phyloP scores from a whole-genome alignment of 2,888 invertebrate genomes.

The Acleris emargana region DNA sequence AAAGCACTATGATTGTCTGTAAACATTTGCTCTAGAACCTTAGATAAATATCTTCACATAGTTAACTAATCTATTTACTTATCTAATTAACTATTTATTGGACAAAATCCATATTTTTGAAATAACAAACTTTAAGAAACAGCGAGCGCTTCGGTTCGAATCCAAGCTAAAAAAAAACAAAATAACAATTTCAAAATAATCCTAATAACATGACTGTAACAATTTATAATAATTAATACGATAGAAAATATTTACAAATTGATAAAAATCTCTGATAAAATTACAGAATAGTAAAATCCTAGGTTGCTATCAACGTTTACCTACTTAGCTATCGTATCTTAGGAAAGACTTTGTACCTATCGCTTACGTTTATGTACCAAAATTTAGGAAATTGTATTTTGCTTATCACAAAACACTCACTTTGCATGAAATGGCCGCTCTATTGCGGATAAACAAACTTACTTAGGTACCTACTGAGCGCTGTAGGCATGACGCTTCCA shows the following conservation, averaged over 20 bases:
- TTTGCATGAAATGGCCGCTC: constrained; percentile 10
- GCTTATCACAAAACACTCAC: constrained; percentile 16
- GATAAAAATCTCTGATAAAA: constrained; percentile 32
- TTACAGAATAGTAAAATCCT: constrained; percentile 32
- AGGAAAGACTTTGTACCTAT: constrained; percentile 31
- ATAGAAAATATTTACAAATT: constrained; percentile 36
- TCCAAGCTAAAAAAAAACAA: constrained; percentile 23
- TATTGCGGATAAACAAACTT: constrained; percentile 5
- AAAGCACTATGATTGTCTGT: not conserved
- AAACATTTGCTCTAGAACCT: not conserved
- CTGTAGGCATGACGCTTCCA: too few relatives aligned
- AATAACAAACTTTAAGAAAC: constrained; percentile 21
- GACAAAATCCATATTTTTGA: constrained; percentile 18
- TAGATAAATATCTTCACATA: not conserved
- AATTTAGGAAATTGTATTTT: constrained; percentile 21
- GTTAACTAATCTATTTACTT: not conserved
- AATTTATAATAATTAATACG: constrained; percentile 27
- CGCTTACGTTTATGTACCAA: constrained; percentile 32
- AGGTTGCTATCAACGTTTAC: constrained; percentile 26
- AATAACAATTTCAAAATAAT: constrained; percentile 1
- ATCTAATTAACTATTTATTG: constrained; percentile 14
- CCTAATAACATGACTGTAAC: constrained; percentile 28
- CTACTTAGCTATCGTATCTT: constrained; percentile 24
- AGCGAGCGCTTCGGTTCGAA: constrained; percentile 14
- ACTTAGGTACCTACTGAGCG: not conserved